These are phyloP conservation scores for Phylloscopus trochiloides DNA, from an alignment of 2,113 vertebrate genomes.

Conservation along the genomic window DNA sequence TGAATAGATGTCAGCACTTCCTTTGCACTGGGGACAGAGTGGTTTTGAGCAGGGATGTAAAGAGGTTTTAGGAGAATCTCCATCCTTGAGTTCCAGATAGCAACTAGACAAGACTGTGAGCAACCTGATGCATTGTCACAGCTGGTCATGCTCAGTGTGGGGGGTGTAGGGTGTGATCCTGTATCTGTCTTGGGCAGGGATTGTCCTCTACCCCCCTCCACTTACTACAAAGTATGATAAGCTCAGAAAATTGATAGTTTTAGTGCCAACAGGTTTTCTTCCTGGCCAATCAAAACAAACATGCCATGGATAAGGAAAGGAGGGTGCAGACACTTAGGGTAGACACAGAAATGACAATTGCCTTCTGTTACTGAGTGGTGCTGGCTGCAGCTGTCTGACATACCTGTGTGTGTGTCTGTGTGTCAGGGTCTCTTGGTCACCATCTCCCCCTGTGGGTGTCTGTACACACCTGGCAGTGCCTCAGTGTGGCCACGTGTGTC, in stretches of 20 bases:
- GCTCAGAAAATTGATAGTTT: not conserved
- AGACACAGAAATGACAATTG: not conserved
- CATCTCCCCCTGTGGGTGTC: not conserved
- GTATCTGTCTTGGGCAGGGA: not conserved
- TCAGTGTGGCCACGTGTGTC: not conserved
- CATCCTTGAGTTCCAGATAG: rapidly evolving
- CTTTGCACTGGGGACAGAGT: not conserved
- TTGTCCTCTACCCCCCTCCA: not conserved
- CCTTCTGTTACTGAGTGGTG: not conserved
- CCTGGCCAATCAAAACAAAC: constrained; percentile 65
- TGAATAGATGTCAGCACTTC: not conserved
- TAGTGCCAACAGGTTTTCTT: not conserved
- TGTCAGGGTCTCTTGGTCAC: not conserved
- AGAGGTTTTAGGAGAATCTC: not conserved
- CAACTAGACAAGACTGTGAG: not conserved
- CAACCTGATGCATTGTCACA: not conserved
- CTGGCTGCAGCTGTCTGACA: not conserved
- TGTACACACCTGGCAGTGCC: not conserved
- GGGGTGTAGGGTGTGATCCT: not conserved
- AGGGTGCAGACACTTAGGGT: not conserved
- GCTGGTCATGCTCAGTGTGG: not conserved
- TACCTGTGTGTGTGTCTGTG: not conserved
- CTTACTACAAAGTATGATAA: not conserved
- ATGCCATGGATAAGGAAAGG: not conserved
- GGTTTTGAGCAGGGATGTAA: not conserved